Conservation (phyloP, 2,797 vertebrate genomes). For the Apogon hyalosoma region DNA sequence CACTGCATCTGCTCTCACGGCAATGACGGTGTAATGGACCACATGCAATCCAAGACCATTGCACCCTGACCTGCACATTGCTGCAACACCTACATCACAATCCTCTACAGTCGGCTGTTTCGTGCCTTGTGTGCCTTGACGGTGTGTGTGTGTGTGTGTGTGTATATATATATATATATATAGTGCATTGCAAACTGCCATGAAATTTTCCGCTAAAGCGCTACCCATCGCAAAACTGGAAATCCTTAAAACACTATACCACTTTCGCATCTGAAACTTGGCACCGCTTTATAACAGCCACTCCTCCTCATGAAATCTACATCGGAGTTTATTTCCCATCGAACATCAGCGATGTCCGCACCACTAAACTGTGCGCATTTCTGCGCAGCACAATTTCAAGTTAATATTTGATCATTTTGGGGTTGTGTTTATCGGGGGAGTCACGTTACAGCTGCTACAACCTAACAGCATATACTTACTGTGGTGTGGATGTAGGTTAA, state of each 20-base stretch:
- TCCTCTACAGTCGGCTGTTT: neutral
- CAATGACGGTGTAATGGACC: slow-evolving; percentile 52
- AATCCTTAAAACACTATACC: slow-evolving; percentile 19
- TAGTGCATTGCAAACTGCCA: slow-evolving; percentile 21
- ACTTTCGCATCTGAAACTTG: slow-evolving; percentile 59
- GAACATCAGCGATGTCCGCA: slow-evolving; percentile 41
- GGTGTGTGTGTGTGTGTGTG: too few relatives aligned
- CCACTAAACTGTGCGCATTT: slow-evolving; percentile 35
- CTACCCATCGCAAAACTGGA: slow-evolving; percentile 13
- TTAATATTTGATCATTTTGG: slow-evolving; percentile 29
- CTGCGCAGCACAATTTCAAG: slow-evolving; percentile 48
- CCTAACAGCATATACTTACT: slow-evolving; percentile 84
- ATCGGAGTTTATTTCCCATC: slow-evolving; percentile 38
- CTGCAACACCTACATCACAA: slow-evolving; percentile 50
- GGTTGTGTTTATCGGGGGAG: neutral
- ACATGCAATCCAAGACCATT: slow-evolving; percentile 54
- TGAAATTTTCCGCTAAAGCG: slow-evolving; percentile 49
- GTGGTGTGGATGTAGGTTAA: slow-evolving; percentile 93
- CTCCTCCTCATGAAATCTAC: slow-evolving; percentile 40
- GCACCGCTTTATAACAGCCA: slow-evolving; percentile 38
- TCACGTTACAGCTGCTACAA: neutral
- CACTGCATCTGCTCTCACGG: slow-evolving; percentile 37
- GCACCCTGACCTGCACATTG: slow-evolving; percentile 62
- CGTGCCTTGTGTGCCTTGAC: slow-evolving; percentile 1
- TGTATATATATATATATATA: too few relatives aligned